Conservation (phyloP, 2,113 vertebrate species). For the Bufo gargarizans region DNA sequence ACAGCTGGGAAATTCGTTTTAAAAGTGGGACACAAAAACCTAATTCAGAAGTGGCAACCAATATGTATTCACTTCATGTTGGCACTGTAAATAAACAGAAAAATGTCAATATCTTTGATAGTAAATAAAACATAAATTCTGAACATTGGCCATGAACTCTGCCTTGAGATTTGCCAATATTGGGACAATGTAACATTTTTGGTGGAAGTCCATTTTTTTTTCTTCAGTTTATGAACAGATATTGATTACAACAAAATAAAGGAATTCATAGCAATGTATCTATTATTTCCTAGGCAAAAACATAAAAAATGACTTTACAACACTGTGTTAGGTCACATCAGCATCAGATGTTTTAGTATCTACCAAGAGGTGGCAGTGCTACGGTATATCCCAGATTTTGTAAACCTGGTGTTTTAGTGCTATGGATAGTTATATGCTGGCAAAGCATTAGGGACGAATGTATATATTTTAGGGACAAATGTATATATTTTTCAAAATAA, state of each 20-base stretch:
- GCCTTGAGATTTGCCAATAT: background rate
- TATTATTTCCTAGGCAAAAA: background rate
- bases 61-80: too few species aligned
- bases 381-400: background rate
- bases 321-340: background rate
- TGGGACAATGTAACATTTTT: too few species aligned
- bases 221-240: background rate
- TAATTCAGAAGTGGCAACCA: too few species aligned
- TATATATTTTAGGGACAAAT: background rate
- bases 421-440: background rate
- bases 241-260: background rate
- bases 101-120: background rate
- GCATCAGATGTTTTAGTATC: conserved; percentile 17
- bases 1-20: too few species aligned
- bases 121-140: background rate
- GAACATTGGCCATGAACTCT: background rate
- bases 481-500: too few species aligned
- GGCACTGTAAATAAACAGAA: too few species aligned
- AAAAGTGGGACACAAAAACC: too few species aligned
- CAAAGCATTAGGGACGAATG: background rate
- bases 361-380: conserved; percentile 41
- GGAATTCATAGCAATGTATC: background rate
- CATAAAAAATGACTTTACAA: background rate
- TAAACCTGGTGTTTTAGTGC: background rate
- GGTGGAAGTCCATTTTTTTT: background rate